Evolutionary conservation across 2,113 vertebrate genomes (phyloP), one percentile per base, ranked within the genome.

Genomic region (Nesospiza acunhae): DNA sequence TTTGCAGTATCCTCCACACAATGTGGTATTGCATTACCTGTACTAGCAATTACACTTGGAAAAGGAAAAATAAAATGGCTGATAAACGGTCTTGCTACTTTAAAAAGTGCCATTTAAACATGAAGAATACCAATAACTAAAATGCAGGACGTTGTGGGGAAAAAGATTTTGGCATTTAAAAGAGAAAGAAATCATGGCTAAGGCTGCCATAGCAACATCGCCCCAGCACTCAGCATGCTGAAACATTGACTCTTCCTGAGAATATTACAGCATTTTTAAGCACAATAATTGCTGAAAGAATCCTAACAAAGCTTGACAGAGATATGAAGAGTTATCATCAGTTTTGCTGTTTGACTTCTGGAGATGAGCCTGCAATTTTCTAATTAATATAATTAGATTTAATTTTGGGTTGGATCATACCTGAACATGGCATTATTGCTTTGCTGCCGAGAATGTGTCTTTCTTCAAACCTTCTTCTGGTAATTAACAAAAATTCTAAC

Each of bases 121-220:
- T 22, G 11, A 89, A 83, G 46, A 75, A 73, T 26, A 76, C 15
- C 46, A 80, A 18, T 26, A 94, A 89, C 39, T 63, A 60, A 92
- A 91, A 93, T 33, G 47, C 35, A 80, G 83, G 86, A 84, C 63
- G 23, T 78, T 56, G 33, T 69, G 23, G 33, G 59, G 33, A 13
- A 49, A 72, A 90, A 82, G 16, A 47, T 66, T 94, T 74, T 93
- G 78, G 80, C 89, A 95, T 62, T 74, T 95, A 68, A 66, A 81
- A 77, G 46, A 88, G 79, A 68, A 78, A 59, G 96, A 95, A 76
- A 95, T 96, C 93, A 59, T 72, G 68, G 82, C 44, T 84, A 94
- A 76, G 94, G 97, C 94, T 97, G 86, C 96, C 94, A 97, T 93
- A 98, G 91, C 92, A 98, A 96, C 96, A 96, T 94, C 87, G 87